phyloP scores from a whole-genome alignment of 2,888 invertebrate species.

The Enchytraeus crypticus region DNA sequence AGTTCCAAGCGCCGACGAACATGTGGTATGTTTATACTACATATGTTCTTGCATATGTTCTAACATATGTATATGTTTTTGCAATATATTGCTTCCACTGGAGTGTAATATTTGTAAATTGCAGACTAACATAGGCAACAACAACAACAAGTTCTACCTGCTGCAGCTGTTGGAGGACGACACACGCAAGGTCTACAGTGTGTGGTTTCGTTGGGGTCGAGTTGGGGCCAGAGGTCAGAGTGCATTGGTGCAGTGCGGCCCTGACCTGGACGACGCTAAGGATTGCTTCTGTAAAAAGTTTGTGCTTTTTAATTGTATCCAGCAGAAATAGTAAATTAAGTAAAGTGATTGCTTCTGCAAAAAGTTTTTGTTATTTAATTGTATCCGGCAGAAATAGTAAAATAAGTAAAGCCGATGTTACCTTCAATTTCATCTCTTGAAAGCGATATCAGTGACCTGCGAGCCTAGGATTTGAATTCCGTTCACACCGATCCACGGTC shows the following conservation, averaged over 20 bases:
- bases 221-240: slow-evolving; percentile 53
- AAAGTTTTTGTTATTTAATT: neutral
- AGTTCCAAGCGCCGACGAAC: too few species aligned
- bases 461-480: too few species aligned
- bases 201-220: slow-evolving; percentile 56
- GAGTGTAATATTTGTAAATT: slow-evolving; percentile 18
- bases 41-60: too few species aligned
- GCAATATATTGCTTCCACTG: neutral
- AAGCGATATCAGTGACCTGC: too few species aligned
- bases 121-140: slow-evolving; percentile 52
- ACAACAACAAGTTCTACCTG: slow-evolving; percentile 55
- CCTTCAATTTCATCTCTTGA: too few species aligned
- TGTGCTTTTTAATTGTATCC: neutral
- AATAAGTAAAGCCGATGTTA: too few species aligned
- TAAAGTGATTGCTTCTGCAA: too few species aligned
- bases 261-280: slow-evolving; percentile 49
- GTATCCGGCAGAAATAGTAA: too few species aligned
- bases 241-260: slow-evolving; percentile 45
- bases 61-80: too few species aligned
- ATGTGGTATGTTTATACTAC: too few species aligned
- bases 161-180: slow-evolving; percentile 52
- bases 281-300: slow-evolving; percentile 50
- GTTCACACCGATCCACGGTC: too few species aligned
- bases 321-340: neutral
- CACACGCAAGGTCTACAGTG: slow-evolving; percentile 40